Evolutionary conservation across 2,797 vertebrate genomes (phyloP), one percentile per base, ranked within the genome.

Genomic region (Leptoclinus maculatus): DNA sequence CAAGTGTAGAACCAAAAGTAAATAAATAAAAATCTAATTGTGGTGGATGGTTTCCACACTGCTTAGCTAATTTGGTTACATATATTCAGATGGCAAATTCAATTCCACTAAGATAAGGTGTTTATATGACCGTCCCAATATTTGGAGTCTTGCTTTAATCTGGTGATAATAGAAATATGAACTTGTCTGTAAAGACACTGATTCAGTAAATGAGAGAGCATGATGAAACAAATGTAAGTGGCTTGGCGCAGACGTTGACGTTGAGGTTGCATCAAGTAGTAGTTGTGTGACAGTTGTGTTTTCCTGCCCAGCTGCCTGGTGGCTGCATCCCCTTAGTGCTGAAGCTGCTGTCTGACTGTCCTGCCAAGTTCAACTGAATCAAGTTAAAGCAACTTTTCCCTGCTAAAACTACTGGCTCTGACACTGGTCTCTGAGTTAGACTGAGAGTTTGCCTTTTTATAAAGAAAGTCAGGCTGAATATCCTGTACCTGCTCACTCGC

Each of bases 211-310:
- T 41, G n/a, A 63, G 32, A 70, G 12, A 17, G 5, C 2, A 16
- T 47, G 12, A 32, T 5, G 1, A 58, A 62, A 49, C n/a, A 71
- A 56, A 73, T 43, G 11, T 7, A 47, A 62, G 41, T 49, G 23
- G 7, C 32, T 58, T 60, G 47, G 41, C 7, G 1, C 19, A 41
- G 57, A 62, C 0, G 13, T 56, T 69, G 38, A 68, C 38, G 38
- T 4, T 65, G 70, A 67, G 41, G 58, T 74, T 60, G 14, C 27
- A 51, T 73, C 39, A 74, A 69, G 25, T 59, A 29, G 49, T 41
- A 7, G 54, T 39, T 82, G 27, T 76, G 54, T 87, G 79, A 70
- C 68, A 75, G 68, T 78, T 49, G 68, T 71, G 53, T 23, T 51
- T 54, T 79, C 14, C 34, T 83, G 13, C 34, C 60, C 62, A 56